phyloP scores from a whole-genome alignment of 2,888 invertebrate species.

The Nomada goodeniana region DNA sequence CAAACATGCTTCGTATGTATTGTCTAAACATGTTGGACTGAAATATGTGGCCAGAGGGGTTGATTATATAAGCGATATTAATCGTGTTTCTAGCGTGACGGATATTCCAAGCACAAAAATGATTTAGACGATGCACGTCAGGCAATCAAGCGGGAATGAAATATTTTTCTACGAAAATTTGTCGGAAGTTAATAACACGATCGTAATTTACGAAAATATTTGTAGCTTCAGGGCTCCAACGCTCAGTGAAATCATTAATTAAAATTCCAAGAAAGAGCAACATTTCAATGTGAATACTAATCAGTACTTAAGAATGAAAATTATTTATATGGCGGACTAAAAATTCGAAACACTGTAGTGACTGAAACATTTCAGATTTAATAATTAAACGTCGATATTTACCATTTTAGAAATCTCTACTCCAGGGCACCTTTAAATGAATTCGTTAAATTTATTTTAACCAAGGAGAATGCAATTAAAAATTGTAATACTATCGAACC shows the following conservation, averaged over 20 bases:
- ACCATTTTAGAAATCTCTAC: too few species aligned
- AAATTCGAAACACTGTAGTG: too few species aligned
- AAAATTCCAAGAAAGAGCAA: background rate
- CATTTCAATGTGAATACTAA: too few species aligned
- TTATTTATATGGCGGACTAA: too few species aligned
- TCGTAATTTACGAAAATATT: background rate
- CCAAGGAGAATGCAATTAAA: background rate
- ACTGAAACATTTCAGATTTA: too few species aligned
- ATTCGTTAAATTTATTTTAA: too few species aligned
- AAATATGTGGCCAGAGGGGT: constrained; percentile 4
- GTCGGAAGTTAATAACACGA: background rate
- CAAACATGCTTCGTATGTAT: background rate
- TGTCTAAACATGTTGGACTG: constrained; percentile 10
- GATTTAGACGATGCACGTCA: background rate
- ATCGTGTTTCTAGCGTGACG: constrained; percentile 4
- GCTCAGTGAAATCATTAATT: background rate
- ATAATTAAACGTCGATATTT: too few species aligned
- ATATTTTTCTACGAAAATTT: background rate
- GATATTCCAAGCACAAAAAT: constrained; percentile 21
- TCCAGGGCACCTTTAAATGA: too few species aligned
- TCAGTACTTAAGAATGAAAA: too few species aligned
- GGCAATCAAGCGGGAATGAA: background rate
- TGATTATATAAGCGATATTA: constrained; percentile 32
- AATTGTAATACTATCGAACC: background rate
- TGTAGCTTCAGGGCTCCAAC: background rate